These are phyloP conservation scores for Malthinus seriepunctatus DNA, from an alignment of 2,888 invertebrate species.

Conservation along the genomic window DNA sequence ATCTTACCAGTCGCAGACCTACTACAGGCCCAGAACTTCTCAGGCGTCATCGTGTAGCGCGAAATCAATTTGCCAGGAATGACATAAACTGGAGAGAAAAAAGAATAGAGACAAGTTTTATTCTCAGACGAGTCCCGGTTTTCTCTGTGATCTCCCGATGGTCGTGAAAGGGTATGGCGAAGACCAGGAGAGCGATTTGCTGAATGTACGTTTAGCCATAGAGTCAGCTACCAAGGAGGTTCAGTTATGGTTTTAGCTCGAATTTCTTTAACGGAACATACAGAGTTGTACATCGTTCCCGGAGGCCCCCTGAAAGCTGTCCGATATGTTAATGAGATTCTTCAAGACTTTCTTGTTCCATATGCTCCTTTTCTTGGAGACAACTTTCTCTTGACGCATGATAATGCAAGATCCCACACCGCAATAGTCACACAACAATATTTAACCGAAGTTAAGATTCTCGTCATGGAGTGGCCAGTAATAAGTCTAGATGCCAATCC, in stretches of 20 bases:
- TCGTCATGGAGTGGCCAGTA: too few relatives aligned
- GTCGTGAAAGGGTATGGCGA: constrained; percentile 15
- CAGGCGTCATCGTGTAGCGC: not conserved
- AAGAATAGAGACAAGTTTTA: not conserved
- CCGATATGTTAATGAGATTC: too few relatives aligned
- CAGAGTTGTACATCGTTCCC: not conserved
- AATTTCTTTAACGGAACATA: not conserved
- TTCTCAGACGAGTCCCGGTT: not conserved
- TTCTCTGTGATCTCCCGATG: constrained; percentile 6
- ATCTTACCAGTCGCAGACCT: not conserved
- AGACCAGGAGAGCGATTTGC: constrained; percentile 18
- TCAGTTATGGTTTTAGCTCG: not conserved
- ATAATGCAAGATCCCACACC: too few relatives aligned
- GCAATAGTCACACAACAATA: too few relatives aligned
- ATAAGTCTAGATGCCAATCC: too few relatives aligned
- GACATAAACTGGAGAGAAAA: not conserved
- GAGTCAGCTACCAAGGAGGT: not conserved
- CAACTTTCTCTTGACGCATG: too few relatives aligned
- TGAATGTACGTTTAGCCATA: constrained; percentile 7
- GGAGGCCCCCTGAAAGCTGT: too few relatives aligned
- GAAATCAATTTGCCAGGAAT: too few relatives aligned
- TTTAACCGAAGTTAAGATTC: too few relatives aligned
- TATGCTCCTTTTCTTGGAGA: too few relatives aligned
- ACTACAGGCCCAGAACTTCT: not conserved
- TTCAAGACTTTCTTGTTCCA: too few relatives aligned